These are phyloP conservation scores for Rhagoletis pomonella DNA, from an alignment of 1,140 invertebrate genomes.

Conservation along the genomic window DNA sequence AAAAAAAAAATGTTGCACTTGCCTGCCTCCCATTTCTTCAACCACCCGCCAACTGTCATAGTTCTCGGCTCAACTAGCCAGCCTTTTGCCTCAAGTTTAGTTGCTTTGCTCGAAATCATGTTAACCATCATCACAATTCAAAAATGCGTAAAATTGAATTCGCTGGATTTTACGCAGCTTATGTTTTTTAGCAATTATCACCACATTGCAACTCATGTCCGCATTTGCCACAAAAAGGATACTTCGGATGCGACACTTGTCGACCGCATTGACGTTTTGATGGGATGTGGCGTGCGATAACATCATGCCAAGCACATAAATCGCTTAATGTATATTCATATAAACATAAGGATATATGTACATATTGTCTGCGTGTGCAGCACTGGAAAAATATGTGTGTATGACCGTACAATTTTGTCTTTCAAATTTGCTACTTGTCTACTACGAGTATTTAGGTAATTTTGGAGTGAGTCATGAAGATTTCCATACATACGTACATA, in stretches of 20 bases:
- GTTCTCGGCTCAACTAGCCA: not conserved
- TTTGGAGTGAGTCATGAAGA: not conserved
- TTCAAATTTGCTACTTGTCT: not conserved
- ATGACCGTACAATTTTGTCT: not conserved
- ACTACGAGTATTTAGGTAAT: not conserved
- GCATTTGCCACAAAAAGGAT: not conserved
- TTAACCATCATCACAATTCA: conserved; percentile 19
- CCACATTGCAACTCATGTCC: conserved; percentile 48
- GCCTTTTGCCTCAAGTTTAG: not conserved
- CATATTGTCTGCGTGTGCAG: not conserved
- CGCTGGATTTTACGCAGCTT: conserved; percentile 53
- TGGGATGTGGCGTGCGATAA: conserved; percentile 25
- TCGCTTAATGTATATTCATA: not conserved
- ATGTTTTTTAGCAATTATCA: conserved; percentile 55
- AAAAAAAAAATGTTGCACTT: conserved; percentile 13
- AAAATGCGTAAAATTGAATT: conserved; percentile 54
- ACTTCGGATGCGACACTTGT: not conserved
- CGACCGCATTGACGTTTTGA: conserved; percentile 18
- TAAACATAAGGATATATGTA: not conserved
- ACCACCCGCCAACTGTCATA: not conserved
- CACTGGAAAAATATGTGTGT: not conserved
- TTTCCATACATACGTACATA: no score
- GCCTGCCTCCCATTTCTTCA: conserved; percentile 4
- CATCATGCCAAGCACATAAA: conserved; percentile 38
- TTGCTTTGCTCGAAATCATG: conserved; percentile 5